phyloP scores from a whole-genome alignment of 2,888 invertebrate genomes.

The Limnephilus rhombicus region DNA sequence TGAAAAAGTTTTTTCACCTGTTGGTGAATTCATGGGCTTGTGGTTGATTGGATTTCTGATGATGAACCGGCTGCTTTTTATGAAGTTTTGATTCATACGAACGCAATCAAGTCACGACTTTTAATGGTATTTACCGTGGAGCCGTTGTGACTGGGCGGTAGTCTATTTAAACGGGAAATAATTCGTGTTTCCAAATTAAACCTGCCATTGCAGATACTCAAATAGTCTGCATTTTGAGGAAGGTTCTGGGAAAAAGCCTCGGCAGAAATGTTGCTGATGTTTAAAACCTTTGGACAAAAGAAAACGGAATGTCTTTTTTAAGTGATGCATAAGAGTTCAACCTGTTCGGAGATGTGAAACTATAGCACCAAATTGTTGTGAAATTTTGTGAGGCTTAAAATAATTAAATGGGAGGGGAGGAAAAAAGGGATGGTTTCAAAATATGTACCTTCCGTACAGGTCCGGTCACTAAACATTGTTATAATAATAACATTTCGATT shows the following conservation, averaged over 20 bases:
- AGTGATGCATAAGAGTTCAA: not conserved
- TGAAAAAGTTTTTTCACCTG: not conserved
- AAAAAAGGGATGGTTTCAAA: too few relatives aligned
- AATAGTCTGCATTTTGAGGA: not conserved
- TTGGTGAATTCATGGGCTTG: not conserved
- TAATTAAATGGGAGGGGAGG: too few relatives aligned
- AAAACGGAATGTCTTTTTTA: not conserved
- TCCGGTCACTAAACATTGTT: too few relatives aligned
- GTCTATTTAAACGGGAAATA: constrained; percentile 26
- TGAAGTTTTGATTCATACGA: not conserved
- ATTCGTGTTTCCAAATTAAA: constrained; percentile 14
- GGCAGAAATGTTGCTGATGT: not conserved
- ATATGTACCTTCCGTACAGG: too few relatives aligned
- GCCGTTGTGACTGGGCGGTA: constrained; percentile 31
- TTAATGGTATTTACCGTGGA: constrained; percentile 25
- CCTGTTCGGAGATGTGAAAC: too few relatives aligned
- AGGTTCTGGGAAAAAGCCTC: not conserved
- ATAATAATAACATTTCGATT: too few relatives aligned
- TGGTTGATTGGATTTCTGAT: not conserved
- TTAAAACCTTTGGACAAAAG: not conserved
- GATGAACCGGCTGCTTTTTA: not conserved
- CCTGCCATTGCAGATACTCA: not conserved
- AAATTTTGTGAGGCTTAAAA: too few relatives aligned
- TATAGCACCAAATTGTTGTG: too few relatives aligned
- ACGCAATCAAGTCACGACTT: constrained; percentile 36